These are phyloP conservation scores for Biston stratarius DNA, from an alignment of 2,888 invertebrate genomes.

Conservation along the genomic window DNA sequence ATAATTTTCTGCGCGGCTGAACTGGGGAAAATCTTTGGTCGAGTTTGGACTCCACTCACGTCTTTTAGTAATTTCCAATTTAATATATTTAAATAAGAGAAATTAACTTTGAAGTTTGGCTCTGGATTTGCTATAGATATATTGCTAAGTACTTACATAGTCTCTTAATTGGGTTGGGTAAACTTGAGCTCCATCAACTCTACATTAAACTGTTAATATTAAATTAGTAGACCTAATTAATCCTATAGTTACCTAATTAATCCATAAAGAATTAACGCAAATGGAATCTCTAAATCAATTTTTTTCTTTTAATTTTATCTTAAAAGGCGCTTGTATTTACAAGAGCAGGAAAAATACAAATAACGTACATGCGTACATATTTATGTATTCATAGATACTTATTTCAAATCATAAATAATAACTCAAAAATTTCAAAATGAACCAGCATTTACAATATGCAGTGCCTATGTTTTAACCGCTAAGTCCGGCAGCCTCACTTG, in stretches of 20 bases:
- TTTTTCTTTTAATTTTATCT: background rate
- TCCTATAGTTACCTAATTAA: background rate
- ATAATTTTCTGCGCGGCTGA: constrained; percentile 62
- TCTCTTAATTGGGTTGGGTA: constrained; percentile 24
- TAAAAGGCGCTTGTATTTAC: no score
- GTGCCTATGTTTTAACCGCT: no score
- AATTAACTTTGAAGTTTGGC: constrained; percentile 57
- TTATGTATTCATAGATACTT: no score
- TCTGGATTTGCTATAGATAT: constrained; percentile 44
- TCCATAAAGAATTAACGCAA: background rate
- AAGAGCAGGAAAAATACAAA: no score
- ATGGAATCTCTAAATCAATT: background rate
- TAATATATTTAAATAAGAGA: constrained; percentile 69
- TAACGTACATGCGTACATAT: no score
- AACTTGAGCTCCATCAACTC: constrained; percentile 13
- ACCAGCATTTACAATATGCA: no score
- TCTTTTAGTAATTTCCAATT: constrained; percentile 69
- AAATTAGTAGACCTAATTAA: constrained; percentile 11
- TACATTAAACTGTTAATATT: constrained; percentile 9
- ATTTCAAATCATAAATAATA: no score
- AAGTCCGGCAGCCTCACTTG: no score
- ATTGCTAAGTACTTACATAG: constrained; percentile 15
- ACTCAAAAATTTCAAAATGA: no score
- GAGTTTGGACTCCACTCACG: constrained; percentile 59
- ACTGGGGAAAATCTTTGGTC: constrained; percentile 56